These are phyloP conservation scores for Pararge aegeria DNA, from an alignment of 1,140 invertebrate species.

Conservation along the genomic window DNA sequence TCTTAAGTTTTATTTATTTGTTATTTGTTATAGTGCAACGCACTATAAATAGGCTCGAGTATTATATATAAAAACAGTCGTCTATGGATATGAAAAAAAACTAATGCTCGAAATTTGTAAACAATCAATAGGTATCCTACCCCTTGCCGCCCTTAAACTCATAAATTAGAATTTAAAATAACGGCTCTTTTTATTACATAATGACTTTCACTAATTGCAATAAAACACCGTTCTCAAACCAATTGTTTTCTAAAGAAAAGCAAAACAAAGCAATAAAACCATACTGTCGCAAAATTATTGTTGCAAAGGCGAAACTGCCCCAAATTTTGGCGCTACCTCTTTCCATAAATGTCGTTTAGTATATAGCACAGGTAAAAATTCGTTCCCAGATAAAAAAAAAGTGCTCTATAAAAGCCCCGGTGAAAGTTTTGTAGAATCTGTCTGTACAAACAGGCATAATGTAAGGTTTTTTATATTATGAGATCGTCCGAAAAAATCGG, in stretches of 20 bases:
- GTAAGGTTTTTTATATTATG: slow-evolving; percentile 44
- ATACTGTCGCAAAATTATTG: slow-evolving; percentile 11
- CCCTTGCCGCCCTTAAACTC: background rate
- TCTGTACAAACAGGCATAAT: slow-evolving; percentile 45
- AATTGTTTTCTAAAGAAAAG: background rate
- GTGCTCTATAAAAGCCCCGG: slow-evolving; percentile 38
- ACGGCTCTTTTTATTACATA: background rate
- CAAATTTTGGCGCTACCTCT: slow-evolving; percentile 41
- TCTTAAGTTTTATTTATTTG: too few relatives aligned
- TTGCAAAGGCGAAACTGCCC: background rate
- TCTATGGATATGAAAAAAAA: too few relatives aligned
- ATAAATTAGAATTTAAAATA: background rate
- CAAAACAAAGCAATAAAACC: background rate
- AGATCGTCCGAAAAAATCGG: slow-evolving; percentile 46
- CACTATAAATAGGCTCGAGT: too few relatives aligned
- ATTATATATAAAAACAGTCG: too few relatives aligned
- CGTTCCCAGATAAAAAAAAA: slow-evolving; percentile 44
- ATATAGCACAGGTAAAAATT: slow-evolving; percentile 49
- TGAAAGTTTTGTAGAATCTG: slow-evolving; percentile 63
- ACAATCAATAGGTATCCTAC: background rate
- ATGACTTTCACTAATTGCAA: background rate
- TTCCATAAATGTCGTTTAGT: slow-evolving; percentile 21
- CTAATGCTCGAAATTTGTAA: background rate
- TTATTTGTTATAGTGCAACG: too few relatives aligned
- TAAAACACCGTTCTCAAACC: background rate